Evolutionary conservation across 2,113 vertebrate genomes (phyloP), one percentile per base, ranked within the genome.

Genomic region (Delphinapterus leucas): DNA sequence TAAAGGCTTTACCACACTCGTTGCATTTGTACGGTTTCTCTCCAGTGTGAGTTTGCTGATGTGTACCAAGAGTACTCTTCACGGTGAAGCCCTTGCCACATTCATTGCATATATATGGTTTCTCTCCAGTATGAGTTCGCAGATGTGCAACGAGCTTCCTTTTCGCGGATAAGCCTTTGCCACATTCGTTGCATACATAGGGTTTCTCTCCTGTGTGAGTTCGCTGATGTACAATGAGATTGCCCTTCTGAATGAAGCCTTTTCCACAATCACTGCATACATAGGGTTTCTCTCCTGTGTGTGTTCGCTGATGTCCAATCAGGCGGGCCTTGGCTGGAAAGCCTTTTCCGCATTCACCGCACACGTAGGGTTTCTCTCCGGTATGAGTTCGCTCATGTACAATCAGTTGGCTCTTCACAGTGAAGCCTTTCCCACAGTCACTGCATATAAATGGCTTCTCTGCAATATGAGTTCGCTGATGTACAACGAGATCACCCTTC

Each of bases 381-480:
- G 58, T 85, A 23, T 94, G 82, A 53, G 33, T 83, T 47, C 60
- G 28, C 44, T 71, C 55, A 81, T 95, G 91, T 63, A 70, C 8
- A 41, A 8, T 8, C 2, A 97, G 68, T 67, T 36, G 70, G 61
- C 77, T 94, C 55, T 98, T 98, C 8, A 98, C 98, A 0, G 98
- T 97, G 90, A 99, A 99, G 91, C 98, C 97, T 94, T 98, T 99
- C 0, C 99, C 99, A 65, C 99, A 99, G 23, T 99, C 98, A 0
- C 36, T 71, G 36, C 95, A 94, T 53, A 60, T 21, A 41, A 74
- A 44, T 58, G 55, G 55, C 8, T 58, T 58, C 55, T 58, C 55
- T 58, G 41, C 44, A 44, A 41, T 44, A 74, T 74, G 71, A 74
- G 25, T 74, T 38, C 71, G 44, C 25, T 74, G 25, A 74, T 74